Conservation (phyloP, 2,797 vertebrate genomes). For the Intellagama lesueurii region DNA sequence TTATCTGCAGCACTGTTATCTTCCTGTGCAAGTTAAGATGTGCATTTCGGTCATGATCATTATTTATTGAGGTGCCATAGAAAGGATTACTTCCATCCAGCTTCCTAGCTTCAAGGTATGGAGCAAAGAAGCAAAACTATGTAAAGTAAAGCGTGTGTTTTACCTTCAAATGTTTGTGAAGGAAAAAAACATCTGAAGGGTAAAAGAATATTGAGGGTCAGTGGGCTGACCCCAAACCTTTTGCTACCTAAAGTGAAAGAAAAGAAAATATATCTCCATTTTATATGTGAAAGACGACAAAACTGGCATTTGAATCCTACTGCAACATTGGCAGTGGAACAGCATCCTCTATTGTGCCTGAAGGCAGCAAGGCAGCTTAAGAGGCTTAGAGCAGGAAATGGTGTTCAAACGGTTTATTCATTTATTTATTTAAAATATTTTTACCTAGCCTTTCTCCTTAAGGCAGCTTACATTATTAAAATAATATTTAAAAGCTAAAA, state of each 20-base stretch:
- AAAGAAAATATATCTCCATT: not conserved
- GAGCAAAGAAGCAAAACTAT: not conserved
- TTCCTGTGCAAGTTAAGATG: too few relatives aligned
- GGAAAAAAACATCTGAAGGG: not conserved
- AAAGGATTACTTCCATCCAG: not conserved
- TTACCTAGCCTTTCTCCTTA: too few relatives aligned
- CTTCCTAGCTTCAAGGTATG: not conserved
- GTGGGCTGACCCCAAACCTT: not conserved
- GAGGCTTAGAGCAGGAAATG: not conserved
- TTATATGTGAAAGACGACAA: not conserved
- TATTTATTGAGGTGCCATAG: too few relatives aligned
- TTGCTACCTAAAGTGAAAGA: not conserved
- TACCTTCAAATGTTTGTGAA: not conserved
- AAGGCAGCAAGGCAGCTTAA: not conserved
- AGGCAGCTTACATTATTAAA: too few relatives aligned
- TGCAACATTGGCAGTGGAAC: not conserved
- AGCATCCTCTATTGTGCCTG: not conserved
- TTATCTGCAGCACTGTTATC: too few relatives aligned
- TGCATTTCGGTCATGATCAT: too few relatives aligned
- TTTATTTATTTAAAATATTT: too few relatives aligned
- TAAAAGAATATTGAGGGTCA: not conserved
- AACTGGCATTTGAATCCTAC: not conserved
- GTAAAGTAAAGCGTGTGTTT: not conserved
- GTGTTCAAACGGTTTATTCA: too few relatives aligned
- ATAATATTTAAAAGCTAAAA: too few relatives aligned